Percentiles rank a stretch among this genome's conserved stretches.
Evolutionary conservation across 2,888 invertebrate genomes (phyloP).

Genomic region (Xanthia togata): DNA sequence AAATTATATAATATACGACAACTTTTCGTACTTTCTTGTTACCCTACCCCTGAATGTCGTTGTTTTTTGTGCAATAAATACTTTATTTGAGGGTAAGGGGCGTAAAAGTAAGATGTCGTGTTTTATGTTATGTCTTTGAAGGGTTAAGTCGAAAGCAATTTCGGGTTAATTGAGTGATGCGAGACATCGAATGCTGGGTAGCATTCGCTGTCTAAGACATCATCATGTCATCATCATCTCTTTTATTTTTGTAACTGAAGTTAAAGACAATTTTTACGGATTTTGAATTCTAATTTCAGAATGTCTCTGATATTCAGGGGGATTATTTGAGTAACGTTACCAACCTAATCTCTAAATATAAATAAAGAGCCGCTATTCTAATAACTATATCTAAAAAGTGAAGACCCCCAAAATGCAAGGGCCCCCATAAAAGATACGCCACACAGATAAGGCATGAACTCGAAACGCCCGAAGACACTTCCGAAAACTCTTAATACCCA

Average conservation of each 20-base stretch:
- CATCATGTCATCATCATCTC: too few species aligned
- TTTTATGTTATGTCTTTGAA: conserved; percentile 44
- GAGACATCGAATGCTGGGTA: not conserved
- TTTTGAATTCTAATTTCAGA: not conserved
- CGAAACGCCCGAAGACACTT: conserved; percentile 32
- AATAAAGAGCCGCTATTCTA: not conserved
- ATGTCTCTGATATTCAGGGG: not conserved
- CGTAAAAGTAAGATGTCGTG: conserved; percentile 60
- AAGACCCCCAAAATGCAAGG: conserved; percentile 16
- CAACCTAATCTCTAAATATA: not conserved
- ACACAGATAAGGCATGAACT: conserved; percentile 43
- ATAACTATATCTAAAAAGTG: not conserved
- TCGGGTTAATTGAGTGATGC: conserved; percentile 42
- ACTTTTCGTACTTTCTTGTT: conserved; percentile 67
- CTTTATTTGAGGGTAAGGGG: conserved; percentile 67
- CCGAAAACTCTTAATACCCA: conserved; percentile 56
- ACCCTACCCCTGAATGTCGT: conserved; percentile 62
- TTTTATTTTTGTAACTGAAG: not conserved
- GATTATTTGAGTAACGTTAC: conserved; percentile 3
- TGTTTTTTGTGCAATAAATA: conserved; percentile 72
- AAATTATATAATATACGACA: conserved; percentile 74
- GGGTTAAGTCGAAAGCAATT: conserved; percentile 43
- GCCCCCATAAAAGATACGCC: conserved; percentile 30
- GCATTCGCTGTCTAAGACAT: too few species aligned
- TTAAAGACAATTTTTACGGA: not conserved